These are phyloP conservation scores for Chrysolina americana DNA, from an alignment of 2,888 invertebrate species.

Conservation along the genomic window DNA sequence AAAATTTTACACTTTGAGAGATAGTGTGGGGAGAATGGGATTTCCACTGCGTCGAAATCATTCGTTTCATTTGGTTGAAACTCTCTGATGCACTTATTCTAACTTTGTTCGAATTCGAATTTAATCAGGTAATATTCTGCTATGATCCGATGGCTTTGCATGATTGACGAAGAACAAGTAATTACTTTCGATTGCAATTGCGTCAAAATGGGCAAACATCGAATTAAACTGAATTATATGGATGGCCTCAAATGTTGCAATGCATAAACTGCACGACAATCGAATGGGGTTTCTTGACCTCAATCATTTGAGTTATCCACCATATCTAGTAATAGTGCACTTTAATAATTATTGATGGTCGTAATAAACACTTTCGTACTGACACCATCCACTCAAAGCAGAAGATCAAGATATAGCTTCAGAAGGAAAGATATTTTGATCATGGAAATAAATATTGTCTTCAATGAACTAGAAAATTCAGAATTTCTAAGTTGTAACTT, in stretches of 20 bases:
- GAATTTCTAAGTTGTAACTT: no score
- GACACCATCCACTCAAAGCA: no score
- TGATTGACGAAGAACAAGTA: conserved; percentile 21
- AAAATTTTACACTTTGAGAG: no score
- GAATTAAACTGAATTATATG: conserved; percentile 20
- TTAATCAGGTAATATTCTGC: background rate
- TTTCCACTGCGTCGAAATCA: no score
- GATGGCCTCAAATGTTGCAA: conserved; percentile 23
- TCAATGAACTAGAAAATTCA: no score
- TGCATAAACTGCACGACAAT: conserved; percentile 17
- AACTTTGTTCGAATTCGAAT: no score
- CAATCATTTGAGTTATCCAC: background rate
- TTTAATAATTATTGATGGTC: background rate
- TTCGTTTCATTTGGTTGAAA: no score
- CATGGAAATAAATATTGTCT: no score
- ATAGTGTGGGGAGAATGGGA: no score
- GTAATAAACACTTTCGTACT: background rate
- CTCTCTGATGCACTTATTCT: no score
- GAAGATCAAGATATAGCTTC: no score
- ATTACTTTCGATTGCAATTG: conserved; percentile 12
- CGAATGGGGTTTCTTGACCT: conserved; percentile 15
- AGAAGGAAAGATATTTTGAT: no score
- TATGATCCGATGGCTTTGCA: conserved; percentile 11
- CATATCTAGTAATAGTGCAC: background rate
- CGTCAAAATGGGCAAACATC: conserved; percentile 10